Evolutionary conservation across 2,797 vertebrate genomes (phyloP).

Genomic region (Furcifer pardalis): DNA sequence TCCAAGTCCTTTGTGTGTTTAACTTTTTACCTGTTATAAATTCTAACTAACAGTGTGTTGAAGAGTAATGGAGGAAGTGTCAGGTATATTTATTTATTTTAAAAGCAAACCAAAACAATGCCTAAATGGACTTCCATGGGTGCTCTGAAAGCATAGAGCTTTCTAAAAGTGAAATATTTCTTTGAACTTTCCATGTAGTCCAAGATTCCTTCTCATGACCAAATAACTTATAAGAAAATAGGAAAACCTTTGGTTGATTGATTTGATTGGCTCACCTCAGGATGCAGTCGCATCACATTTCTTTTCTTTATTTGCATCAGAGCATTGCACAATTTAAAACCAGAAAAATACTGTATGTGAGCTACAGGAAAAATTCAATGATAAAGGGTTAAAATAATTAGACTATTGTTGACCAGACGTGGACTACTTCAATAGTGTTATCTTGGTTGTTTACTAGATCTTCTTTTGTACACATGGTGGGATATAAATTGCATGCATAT

Average conservation of each 20-base stretch:
- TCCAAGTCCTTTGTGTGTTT: background rate
- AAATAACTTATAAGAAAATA: background rate
- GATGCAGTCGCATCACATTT: too few species aligned
- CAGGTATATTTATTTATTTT: slow-evolving; percentile 49
- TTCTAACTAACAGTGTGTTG: slow-evolving; percentile 5
- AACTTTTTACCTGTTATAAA: background rate
- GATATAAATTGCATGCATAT: too few species aligned
- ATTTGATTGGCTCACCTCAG: too few species aligned
- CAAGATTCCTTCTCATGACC: background rate
- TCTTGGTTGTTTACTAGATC: too few species aligned
- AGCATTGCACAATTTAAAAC: too few species aligned
- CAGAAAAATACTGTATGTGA: too few species aligned
- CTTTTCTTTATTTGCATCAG: too few species aligned
- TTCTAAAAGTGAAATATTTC: slow-evolving; percentile 8
- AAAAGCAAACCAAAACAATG: slow-evolving; percentile 38
- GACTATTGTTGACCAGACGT: too few species aligned
- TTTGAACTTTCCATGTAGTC: slow-evolving; percentile 27
- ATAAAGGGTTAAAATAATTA: too few species aligned
- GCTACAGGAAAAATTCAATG: too few species aligned
- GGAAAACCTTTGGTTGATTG: background rate
- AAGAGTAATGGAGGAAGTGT: slow-evolving; percentile 27
- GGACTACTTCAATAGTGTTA: too few species aligned
- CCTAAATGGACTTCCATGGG: slow-evolving; percentile 24
- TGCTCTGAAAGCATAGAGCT: background rate
- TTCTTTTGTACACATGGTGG: too few species aligned